Base-by-base conservation (phyloP, 2,888 invertebrate genomes). In the Aporophyla nigra region DNA sequence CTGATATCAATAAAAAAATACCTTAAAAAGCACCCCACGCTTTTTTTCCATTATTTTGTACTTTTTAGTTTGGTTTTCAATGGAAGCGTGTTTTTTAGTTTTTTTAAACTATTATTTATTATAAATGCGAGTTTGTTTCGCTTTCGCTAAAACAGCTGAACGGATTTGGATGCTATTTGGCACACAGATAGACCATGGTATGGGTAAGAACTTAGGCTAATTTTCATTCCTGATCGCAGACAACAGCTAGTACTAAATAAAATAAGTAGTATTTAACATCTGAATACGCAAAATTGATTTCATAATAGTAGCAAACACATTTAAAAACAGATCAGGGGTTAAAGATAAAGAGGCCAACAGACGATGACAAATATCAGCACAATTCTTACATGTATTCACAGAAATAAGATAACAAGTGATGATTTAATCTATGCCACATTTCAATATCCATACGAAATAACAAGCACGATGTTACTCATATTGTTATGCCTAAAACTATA, bases 251-350 rank as follows among this genome's bases (percentile, higher is more conserved):
- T 46, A 33, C 4, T 19, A 19, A 70, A 46, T 62, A 61, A 14
- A 67, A 19, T 82, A 16, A 66, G 16, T 81, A 49, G 27, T 27
- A 58, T 74, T 33, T 61, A 66, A 9, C 66, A 78, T 46, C 69
- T 71, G 51, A 74, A 78, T 82, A 67, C 27, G 69, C 75, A 75
- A 85, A 83, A 74, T 51, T 5, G 83, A 88, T 91, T 91, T 88
- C 90, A 90, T 90, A 90, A 93, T 88, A 82, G 84, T 78, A 84
- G 82, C 75, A 83, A 78, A 83, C 80, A 76, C 84, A 80, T 82
- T 87, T 84, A 51, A 86, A 86, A 84, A 77, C 71, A 83, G 89
- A 81, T 89, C 87, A 90, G 73, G 80, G 90, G 89, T 90, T 82
- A 90, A 69, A 87, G 91, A 91, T 92, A 87, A 86, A 33, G 67